Evolutionary conservation across 1,140 invertebrate species (phyloP).

Genomic region (Battus philenor): DNA sequence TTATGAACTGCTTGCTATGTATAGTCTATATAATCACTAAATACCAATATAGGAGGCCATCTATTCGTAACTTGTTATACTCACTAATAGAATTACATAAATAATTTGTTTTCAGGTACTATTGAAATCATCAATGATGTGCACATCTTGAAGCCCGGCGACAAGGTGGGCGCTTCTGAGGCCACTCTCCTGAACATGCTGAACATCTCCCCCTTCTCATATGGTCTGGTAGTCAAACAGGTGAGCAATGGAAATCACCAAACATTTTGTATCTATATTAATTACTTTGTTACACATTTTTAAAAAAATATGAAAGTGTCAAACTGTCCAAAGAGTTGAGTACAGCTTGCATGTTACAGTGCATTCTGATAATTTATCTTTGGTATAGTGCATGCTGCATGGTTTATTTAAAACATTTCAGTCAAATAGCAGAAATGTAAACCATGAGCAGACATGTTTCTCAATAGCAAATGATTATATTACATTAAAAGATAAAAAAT

Average conservation of each 20-base stretch:
- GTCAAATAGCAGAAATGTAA: constrained; percentile 24
- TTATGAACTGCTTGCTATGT: no score
- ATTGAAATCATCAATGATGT: constrained; percentile 99
- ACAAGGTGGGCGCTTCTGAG: constrained; percentile 99
- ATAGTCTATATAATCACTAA: no score
- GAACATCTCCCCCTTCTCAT: constrained; percentile 99
- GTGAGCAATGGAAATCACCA: no score
- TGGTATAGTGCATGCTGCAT: constrained; percentile 48
- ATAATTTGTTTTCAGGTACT: constrained; percentile 76
- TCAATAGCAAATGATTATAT: no score
- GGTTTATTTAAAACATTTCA: constrained; percentile 21
- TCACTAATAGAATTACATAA: no score
- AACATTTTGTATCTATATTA: no score
- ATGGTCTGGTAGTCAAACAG: constrained; percentile 95
- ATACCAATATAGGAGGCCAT: no score
- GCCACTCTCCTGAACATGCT: constrained; percentile 99
- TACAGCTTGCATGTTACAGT: constrained; percentile 47
- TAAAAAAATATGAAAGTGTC: no score
- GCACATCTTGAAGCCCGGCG: constrained; percentile 95
- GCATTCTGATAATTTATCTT: constrained; percentile 69
- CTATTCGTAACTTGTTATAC: no score
- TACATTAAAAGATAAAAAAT: no score
- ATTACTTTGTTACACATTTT: no score
- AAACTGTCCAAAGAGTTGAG: constrained; percentile 62
- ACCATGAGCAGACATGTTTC: constrained; percentile 33